Evolutionary conservation across 2,113 vertebrate genomes (phyloP).

Genomic region (Ciconia boyciana): DNA sequence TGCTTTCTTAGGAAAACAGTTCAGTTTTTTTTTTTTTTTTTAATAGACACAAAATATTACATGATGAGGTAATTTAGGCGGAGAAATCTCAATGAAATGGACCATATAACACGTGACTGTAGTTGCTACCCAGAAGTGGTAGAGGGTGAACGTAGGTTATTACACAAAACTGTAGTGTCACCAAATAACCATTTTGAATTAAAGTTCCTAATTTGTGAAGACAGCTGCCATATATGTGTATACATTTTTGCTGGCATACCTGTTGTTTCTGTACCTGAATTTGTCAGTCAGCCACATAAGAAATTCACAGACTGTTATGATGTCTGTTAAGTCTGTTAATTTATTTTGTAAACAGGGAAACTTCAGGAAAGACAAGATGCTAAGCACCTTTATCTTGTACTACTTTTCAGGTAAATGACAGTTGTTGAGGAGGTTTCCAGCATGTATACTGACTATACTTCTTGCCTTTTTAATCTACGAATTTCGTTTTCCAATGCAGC

Average conservation of each 20-base stretch:
- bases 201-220: not conserved
- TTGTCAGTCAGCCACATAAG: not conserved
- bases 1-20: not conserved
- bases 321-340: not conserved
- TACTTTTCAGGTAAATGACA: not conserved
- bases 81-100: not conserved
- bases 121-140: not conserved
- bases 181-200: not conserved
- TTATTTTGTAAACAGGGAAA: not conserved
- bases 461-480: not conserved
- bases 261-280: not conserved
- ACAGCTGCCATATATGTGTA: not conserved
- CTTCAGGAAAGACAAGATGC: not conserved
- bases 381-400: not conserved
- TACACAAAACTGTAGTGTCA: not conserved
- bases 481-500: not conserved
- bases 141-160: accelerated
- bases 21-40: not conserved
- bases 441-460: not conserved
- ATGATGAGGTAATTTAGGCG: not conserved
- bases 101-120: not conserved
- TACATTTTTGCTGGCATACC: not conserved
- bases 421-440: not conserved
- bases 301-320: not conserved
- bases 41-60: not conserved